phyloP scores from a whole-genome alignment of 2,113 vertebrate genomes.

The Castor canadensis region DNA sequence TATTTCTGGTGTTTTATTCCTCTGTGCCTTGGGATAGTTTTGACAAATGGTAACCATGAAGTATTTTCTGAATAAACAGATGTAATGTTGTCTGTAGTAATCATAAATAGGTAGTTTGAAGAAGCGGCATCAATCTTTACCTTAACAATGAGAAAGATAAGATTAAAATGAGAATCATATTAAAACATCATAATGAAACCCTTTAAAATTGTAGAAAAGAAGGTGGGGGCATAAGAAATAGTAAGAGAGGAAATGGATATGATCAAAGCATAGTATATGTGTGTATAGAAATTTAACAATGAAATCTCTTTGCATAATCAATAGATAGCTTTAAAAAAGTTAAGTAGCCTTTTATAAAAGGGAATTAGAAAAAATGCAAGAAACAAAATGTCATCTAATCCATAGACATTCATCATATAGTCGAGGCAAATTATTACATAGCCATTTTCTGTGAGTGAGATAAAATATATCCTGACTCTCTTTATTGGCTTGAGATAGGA shows the following conservation, averaged over 20 bases:
- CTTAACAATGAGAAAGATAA: neutral
- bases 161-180: neutral
- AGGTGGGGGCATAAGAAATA: no score
- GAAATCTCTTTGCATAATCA: no score
- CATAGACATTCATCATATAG: neutral
- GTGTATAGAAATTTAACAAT: no score
- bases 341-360: no score
- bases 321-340: no score
- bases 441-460: neutral
- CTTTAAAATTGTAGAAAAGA: no score
- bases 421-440: neutral
- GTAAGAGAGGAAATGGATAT: no score
- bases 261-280: no score
- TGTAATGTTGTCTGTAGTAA: neutral
- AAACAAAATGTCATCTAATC: neutral
- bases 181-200: no score
- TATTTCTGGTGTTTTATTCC: neutral
- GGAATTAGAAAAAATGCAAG: neutral
- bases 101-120: neutral
- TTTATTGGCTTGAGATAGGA: neutral
- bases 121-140: neutral
- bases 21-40: neutral
- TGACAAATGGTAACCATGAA: neutral
- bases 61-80: neutral
- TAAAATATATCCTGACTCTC: conserved; percentile 20